A percentile compares a stretch with the other conserved stretches of the same genome.
Evolutionary conservation across 2,113 vertebrate species (phyloP).

Genomic region (Zingel zingel): DNA sequence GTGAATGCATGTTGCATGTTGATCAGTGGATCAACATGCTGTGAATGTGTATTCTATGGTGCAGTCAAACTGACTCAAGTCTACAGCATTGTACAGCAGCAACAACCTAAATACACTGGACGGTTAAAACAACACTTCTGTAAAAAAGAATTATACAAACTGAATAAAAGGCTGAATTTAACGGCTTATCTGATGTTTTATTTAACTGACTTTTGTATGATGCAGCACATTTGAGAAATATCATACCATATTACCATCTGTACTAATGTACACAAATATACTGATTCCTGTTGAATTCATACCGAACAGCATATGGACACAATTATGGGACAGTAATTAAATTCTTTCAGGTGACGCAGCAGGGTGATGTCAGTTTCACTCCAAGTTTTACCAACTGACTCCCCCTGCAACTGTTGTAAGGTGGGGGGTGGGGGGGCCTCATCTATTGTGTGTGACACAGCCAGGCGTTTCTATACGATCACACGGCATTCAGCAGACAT

Average conservation of each 20-base stretch:
- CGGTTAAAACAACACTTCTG: no score
- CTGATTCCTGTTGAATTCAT: neutral
- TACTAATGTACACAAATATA: neutral
- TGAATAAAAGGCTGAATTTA: no score
- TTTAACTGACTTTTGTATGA: no score
- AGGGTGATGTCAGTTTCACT: slow-evolving; percentile 30
- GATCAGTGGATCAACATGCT: neutral
- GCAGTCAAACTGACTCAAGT: no score
- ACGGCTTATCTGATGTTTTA: no score
- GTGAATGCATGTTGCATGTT: no score
- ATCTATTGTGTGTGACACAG: slow-evolving; percentile 13
- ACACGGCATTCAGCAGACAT: slow-evolving; percentile 42
- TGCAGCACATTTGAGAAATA: no score
- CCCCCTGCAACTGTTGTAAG: slow-evolving; percentile 30
- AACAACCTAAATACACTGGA: neutral
- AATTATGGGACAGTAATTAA: neutral
- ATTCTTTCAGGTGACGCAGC: neutral
- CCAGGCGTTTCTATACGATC: slow-evolving; percentile 36
- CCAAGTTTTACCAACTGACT: slow-evolving; percentile 13
- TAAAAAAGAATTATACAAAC: no score
- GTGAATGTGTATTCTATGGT: no score
- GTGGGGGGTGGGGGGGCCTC: no score
- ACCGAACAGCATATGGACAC: neutral
- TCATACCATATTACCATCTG: no score
- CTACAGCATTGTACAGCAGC: neutral